Evolutionary conservation across 2,113 vertebrate species (phyloP).

Genomic region (Myotis yumanensis): DNA sequence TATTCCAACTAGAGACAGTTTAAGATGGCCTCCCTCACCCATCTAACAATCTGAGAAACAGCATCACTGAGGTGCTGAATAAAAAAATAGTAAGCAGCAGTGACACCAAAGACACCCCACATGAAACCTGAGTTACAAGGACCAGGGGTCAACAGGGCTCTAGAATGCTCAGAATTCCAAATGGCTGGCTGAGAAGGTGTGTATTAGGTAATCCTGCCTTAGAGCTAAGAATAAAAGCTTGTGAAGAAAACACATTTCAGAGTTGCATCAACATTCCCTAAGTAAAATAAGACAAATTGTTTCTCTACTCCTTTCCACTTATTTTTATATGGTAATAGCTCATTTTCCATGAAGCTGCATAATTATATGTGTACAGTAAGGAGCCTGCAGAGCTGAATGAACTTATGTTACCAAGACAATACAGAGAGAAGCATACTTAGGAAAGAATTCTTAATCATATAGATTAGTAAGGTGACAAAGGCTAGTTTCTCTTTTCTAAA

Average conservation of each 20-base stretch:
- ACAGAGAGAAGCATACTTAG: neutral
- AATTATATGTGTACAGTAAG: neutral
- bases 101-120: neutral
- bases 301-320: neutral
- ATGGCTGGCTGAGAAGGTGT: neutral
- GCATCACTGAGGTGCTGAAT: neutral
- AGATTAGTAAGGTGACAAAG: neutral
- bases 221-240: constrained; percentile 17
- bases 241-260: constrained; percentile 26
- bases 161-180: neutral
- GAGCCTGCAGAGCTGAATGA: neutral
- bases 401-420: neutral
- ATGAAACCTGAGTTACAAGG: neutral
- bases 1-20: neutral
- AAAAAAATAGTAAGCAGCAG: neutral
- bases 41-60: neutral
- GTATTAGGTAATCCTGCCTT: neutral
- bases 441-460: neutral
- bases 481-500: neutral
- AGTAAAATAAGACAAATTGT: constrained; percentile 15
- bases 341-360: neutral
- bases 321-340: neutral
- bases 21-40: neutral
- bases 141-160: neutral
- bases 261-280: constrained; percentile 22